A percentile compares a stretch with the other conserved stretches of the same genome.
These are phyloP conservation scores for Mythimna pallens DNA, from an alignment of 2,888 invertebrate species.

Conservation along the genomic window DNA sequence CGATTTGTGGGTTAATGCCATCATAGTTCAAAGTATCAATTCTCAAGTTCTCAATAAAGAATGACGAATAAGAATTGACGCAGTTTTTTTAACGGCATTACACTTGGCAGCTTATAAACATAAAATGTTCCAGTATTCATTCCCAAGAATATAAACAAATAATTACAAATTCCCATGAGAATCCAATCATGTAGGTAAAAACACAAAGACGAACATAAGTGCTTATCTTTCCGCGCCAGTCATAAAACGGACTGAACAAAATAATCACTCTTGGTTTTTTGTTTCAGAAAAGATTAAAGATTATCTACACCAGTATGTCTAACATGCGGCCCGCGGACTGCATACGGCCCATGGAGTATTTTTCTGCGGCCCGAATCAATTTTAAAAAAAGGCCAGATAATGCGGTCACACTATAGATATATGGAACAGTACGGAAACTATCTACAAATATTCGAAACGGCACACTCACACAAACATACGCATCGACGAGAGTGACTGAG, in stretches of 20 bases:
- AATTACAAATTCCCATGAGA: constrained; percentile 22
- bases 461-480: no score
- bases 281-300: not conserved
- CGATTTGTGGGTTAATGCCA: constrained; percentile 21
- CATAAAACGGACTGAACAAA: not conserved
- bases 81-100: constrained; percentile 40
- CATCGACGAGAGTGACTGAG: no score
- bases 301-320: not conserved
- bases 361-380: no score
- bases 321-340: no score
- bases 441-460: no score
- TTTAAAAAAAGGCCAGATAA: no score
- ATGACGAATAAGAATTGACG: constrained; percentile 50
- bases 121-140: constrained; percentile 38
- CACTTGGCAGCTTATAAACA: constrained; percentile 9
- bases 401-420: no score
- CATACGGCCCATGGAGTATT: no score
- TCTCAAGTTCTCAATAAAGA: constrained; percentile 40
- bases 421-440: no score
- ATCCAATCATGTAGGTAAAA: constrained; percentile 1
- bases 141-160: constrained; percentile 23
- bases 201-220: constrained; percentile 1
- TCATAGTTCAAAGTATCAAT: constrained; percentile 49
- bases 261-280: constrained; percentile 14
- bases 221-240: constrained; percentile 5